Percentiles rank a stretch among this genome's conserved stretches.
Evolutionary conservation across 2,113 vertebrate species (phyloP).

Genomic region (Vimba vimba): DNA sequence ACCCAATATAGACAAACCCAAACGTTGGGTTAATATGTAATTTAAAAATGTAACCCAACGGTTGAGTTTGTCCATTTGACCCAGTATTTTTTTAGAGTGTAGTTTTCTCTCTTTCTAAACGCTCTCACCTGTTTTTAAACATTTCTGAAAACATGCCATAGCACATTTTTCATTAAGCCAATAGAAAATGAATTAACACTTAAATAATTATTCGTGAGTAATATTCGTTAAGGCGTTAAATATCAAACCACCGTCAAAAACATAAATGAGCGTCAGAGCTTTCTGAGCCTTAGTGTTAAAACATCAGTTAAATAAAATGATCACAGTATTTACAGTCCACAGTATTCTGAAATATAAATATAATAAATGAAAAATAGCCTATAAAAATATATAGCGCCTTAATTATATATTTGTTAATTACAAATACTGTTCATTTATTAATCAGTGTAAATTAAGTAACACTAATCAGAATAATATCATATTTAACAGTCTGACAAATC

Average conservation of each 20-base stretch:
- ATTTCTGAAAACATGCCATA: not conserved
- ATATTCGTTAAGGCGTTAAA: not conserved
- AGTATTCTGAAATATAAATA: not conserved
- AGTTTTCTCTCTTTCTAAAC: not conserved
- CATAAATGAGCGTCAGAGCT: not conserved
- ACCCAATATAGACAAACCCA: no score
- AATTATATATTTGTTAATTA: not conserved
- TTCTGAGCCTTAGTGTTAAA: not conserved
- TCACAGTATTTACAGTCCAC: not conserved
- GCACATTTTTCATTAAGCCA: not conserved
- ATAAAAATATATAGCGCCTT: not conserved
- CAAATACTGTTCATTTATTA: not conserved
- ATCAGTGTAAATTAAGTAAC: not conserved
- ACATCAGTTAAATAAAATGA: not conserved
- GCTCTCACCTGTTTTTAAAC: no score
- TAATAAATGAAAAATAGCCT: no score
- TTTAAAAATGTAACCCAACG: no score
- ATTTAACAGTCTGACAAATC: not conserved
- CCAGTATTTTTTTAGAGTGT: no score
- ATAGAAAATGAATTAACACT: not conserved
- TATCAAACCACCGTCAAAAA: not conserved
- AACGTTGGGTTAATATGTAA: no score
- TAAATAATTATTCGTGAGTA: not conserved
- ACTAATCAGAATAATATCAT: not conserved
- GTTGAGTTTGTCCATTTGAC: no score